Evolutionary conservation across 2,797 vertebrate species (phyloP).

Genomic region (Megaceryle alcyon): DNA sequence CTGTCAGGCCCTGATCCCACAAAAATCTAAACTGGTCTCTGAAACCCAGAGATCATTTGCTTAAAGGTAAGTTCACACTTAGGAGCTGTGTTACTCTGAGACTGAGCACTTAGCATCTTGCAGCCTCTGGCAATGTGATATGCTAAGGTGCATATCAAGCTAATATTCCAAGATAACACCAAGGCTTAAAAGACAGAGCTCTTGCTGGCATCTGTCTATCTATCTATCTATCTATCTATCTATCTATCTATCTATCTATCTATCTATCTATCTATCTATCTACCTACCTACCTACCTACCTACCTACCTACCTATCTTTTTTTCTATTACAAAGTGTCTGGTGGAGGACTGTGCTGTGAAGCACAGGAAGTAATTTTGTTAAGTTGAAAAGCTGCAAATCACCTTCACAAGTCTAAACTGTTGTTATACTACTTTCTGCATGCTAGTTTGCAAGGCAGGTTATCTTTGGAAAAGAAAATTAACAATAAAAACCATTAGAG

Average conservation of each 20-base stretch:
- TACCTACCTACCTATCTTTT: neutral
- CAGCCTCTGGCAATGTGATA: neutral
- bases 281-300: neutral
- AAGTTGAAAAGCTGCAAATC: conserved; percentile 1
- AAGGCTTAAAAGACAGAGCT: neutral
- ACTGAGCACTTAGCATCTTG: neutral
- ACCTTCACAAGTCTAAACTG: conserved; percentile 1
- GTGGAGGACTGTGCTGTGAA: neutral
- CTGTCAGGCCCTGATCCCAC: neutral
- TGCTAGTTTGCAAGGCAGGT: conserved; percentile 27
- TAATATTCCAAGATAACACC: neutral
- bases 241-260: neutral
- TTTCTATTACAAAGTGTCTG: neutral
- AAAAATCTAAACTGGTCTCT: neutral
- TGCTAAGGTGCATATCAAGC: neutral
- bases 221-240: neutral
- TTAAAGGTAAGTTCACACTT: neutral
- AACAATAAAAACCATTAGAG: conserved; percentile 46
- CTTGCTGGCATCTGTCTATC: neutral
- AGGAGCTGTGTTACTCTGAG: neutral
- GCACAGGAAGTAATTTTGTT: neutral
- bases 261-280: neutral
- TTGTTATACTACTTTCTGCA: neutral
- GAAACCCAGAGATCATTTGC: neutral
- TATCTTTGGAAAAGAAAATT: conserved; percentile 43